A percentile compares a stretch with the other conserved stretches of the same genome.
Evolutionary conservation across 2,113 vertebrate species (phyloP).

Genomic region (Phyllopteryx taeniolatus): DNA sequence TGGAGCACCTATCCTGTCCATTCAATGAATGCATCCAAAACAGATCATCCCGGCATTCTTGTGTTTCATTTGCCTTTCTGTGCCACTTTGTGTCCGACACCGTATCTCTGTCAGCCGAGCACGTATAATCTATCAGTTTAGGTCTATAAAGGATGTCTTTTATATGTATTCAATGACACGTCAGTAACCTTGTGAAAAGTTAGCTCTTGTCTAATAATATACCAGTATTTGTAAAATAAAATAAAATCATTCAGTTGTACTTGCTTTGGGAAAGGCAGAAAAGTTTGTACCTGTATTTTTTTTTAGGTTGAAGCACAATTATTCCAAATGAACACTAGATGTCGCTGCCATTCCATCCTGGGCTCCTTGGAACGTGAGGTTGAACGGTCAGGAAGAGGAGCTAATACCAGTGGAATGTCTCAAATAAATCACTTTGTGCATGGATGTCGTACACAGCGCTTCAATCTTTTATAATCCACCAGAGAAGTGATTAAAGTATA

Average conservation of each 20-base stretch:
- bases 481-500: too few species aligned
- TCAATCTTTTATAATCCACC: too few species aligned
- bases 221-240: background rate
- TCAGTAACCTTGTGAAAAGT: background rate
- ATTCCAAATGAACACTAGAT: conserved; percentile 31
- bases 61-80: conserved; percentile 18
- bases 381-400: background rate
- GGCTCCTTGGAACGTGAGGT: background rate
- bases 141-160: background rate
- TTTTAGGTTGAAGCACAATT: background rate
- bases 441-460: too few species aligned
- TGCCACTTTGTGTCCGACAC: conserved; percentile 5
- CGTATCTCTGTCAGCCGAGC: conserved; percentile 6
- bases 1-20: background rate
- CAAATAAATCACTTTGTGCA: conserved; percentile 7
- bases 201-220: background rate
- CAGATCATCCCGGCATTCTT: conserved; percentile 3
- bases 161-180: background rate
- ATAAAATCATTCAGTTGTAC: background rate
- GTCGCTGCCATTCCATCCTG: conserved; percentile 22
- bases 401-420: conserved; percentile 5
- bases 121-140: conserved; percentile 2
- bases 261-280: background rate
- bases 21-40: background rate
- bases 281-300: too few species aligned